A percentile compares a stretch with the other conserved stretches of the same genome.
These are phyloP conservation scores for Bombus confusus DNA, from an alignment of 1,140 invertebrate species.

Conservation along the genomic window DNA sequence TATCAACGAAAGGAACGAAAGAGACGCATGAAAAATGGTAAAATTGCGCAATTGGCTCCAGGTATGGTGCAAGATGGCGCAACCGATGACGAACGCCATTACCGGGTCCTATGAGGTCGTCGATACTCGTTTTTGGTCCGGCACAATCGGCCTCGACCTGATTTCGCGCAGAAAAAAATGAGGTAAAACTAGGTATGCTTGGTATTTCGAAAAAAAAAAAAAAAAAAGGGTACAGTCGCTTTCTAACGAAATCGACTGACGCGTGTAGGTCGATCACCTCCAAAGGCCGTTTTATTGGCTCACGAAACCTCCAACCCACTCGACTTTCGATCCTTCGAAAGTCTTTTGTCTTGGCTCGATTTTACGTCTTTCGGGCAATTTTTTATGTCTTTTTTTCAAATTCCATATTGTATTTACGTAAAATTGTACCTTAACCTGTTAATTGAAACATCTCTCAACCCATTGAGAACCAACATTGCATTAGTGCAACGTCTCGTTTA, in stretches of 20 bases:
- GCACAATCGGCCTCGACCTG: constrained; percentile 32
- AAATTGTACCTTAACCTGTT: neutral
- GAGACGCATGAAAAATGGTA: neutral
- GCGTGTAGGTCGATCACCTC: constrained; percentile 29
- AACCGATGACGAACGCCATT: constrained; percentile 41
- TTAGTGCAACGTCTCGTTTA: too few species aligned
- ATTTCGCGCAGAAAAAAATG: constrained; percentile 3
- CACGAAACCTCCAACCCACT: neutral
- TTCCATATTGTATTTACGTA: too few species aligned
- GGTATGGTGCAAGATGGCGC: constrained; percentile 52
- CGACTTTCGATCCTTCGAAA: neutral
- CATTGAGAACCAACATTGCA: neutral
- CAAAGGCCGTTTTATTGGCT: constrained; percentile 24
- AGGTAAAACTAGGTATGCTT: neutral
- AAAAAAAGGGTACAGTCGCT: neutral
- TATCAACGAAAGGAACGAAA: neutral
- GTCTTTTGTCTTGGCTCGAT: neutral
- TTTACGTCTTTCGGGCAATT: neutral
- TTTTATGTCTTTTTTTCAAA: neutral
- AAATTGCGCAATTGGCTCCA: constrained; percentile 34
- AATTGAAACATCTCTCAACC: neutral
- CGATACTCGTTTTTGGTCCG: constrained; percentile 7
- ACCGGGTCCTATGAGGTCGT: constrained; percentile 40
- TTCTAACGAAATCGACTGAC: neutral
- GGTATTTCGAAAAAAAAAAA: constrained; percentile 11